A percentile compares a stretch with the other conserved stretches of the same genome.
Conservation (phyloP, 1,140 invertebrate species). For the Ostrea edulis region DNA sequence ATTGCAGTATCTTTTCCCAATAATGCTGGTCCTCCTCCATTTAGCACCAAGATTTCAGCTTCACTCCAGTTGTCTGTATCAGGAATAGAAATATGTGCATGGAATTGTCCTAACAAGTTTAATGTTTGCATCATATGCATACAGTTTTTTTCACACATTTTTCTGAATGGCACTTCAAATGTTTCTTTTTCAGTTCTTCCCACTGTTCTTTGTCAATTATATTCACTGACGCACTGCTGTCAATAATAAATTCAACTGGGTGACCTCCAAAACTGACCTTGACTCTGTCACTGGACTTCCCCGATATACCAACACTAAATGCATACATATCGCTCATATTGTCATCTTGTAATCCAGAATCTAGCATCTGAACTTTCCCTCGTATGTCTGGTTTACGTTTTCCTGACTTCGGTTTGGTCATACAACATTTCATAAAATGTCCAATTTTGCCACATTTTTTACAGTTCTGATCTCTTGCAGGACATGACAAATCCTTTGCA, state of each 20-base stretch:
- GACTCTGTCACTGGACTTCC: neutral
- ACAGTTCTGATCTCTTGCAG: conserved; percentile 46
- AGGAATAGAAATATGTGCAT: too few relatives aligned
- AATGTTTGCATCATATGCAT: too few relatives aligned
- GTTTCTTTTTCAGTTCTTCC: conserved; percentile 45
- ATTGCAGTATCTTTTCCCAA: neutral
- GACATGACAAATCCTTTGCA: conserved; percentile 46
- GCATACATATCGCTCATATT: neutral
- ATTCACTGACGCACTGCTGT: conserved; percentile 55
- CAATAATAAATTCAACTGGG: conserved; percentile 42
- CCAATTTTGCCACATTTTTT: neutral
- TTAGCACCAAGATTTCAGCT: too few relatives aligned
- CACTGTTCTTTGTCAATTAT: conserved; percentile 46
- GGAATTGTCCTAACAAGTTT: neutral
- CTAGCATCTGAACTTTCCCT: too few relatives aligned
- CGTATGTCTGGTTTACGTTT: too few relatives aligned
- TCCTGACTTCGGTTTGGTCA: too few relatives aligned
- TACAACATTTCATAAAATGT: too few relatives aligned
- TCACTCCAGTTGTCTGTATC: too few relatives aligned
- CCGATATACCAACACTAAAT: conserved; percentile 2
- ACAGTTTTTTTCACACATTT: neutral
- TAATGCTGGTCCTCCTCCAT: conserved; percentile 25
- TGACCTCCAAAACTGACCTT: conserved; percentile 46
- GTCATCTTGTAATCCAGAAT: neutral
- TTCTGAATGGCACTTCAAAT: neutral